Evolutionary conservation across 2,797 vertebrate species (phyloP), one percentile per base, ranked within the genome.

Genomic region (Darevskia nairensis): DNA sequence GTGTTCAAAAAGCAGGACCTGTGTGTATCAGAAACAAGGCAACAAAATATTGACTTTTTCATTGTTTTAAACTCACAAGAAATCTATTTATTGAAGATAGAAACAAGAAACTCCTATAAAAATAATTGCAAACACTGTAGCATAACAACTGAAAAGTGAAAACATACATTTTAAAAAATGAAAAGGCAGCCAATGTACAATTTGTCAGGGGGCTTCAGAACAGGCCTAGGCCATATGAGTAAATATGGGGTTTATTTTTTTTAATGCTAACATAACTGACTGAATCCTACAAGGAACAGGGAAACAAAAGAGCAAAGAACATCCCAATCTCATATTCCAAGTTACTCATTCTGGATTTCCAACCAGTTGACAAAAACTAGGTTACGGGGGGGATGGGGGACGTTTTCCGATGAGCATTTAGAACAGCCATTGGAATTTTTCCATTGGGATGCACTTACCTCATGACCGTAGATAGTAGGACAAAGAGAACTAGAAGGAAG

Each of bases 381-480:
- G 11, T 50, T 50, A 50, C 3, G 3, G 50, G 50, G 50, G 50
- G 3, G 50, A 50, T 3, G 50, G 10, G 11, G 46, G 46, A 15
- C 11, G 1, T 50, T 66, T 66, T 76, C 71, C 29, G 32, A 50
- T 44, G 32, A 61, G 32, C 10, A 71, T 72, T 83, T 88, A 59
- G 27, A 46, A 79, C n/a, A 75, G 39, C 17, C 25, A 2, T 46
- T 4, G n/a, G n/a, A 78, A 27, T 83, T 29, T 66, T n/a, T 92
- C 79, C 79, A 88, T 77, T 80, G 32, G 86, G 86, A 82, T 21
- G 44, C 27, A 92, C 97, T 97, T 96, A 99, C 99, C 97, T 98
- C 97, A 77, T 99, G 99, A 86, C 99, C 99, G 77, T 99, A 99
- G 95, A 99, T 99, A 83, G 97, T 97, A 89, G 99, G 99, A 96